phyloP scores from a whole-genome alignment of 2,888 invertebrate genomes.

The Catonia carolina region DNA sequence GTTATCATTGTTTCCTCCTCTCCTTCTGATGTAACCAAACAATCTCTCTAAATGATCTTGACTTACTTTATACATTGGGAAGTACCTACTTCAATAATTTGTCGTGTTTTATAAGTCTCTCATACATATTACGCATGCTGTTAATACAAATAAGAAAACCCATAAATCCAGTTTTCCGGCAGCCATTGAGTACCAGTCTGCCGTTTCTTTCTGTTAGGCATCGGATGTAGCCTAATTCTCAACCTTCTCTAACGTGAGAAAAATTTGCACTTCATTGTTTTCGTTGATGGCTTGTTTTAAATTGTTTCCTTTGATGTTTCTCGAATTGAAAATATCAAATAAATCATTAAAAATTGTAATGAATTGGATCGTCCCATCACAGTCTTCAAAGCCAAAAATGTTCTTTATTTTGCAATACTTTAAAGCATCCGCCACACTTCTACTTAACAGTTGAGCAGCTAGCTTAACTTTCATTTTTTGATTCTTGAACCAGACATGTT shows the following conservation, averaged over 20 bases:
- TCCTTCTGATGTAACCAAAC: constrained; percentile 17
- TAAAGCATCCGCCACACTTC: constrained; percentile 18
- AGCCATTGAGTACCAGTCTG: not conserved
- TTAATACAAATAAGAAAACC: constrained; percentile 3
- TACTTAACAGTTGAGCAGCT: too few relatives aligned
- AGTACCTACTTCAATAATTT: constrained; percentile 17
- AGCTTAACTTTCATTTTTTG: too few relatives aligned
- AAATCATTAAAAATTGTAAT: constrained; percentile 14
- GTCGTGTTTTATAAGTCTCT: not conserved
- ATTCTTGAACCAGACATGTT: constrained; percentile 17
- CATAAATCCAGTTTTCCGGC: too few relatives aligned
- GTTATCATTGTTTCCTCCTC: constrained; percentile 19
- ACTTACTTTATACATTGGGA: constrained; percentile 21
- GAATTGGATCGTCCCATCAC: constrained; percentile 13
- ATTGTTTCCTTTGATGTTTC: not conserved
- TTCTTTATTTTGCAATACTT: constrained; percentile 4
- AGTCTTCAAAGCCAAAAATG: constrained; percentile 5
- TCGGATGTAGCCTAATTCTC: too few relatives aligned
- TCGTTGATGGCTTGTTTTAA: too few relatives aligned
- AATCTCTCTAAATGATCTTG: constrained; percentile 22
- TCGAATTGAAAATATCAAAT: constrained; percentile 19
- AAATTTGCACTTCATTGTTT: not conserved
- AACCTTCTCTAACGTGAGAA: not conserved
- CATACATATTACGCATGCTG: constrained; percentile 11
- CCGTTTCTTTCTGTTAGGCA: too few relatives aligned